Base-by-base conservation (phyloP, 2,113 vertebrate genomes). In the Sitta europaea region DNA sequence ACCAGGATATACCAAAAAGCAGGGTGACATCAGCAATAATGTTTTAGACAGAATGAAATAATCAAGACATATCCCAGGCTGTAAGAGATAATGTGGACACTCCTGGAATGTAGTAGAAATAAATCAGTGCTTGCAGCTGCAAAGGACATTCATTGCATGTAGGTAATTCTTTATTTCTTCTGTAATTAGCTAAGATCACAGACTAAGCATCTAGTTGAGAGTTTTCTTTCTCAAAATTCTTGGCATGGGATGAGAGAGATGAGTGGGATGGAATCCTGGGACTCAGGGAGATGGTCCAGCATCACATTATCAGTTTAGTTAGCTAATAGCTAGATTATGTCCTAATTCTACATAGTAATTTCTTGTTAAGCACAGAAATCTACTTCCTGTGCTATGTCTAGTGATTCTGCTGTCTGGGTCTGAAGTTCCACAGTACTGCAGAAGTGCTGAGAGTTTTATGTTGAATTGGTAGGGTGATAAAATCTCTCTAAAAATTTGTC, bases 31-130 rank as follows among this genome's bases (percentile, higher is more conserved):
- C 57, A 68, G 24, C 22, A 75, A 31, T 5, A 84, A 40, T 71
- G 78, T 85, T 90, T 85, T 29, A 75, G 28, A 50, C 51, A 24
- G 51, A 81, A 43, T 5, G 0, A 90, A 87, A 53, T 33, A 59
- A 75, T n/a, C 0, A 0, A 85, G 19, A 36, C 12, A 19, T 40
- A 74, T 18, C 8, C 2, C 13, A 57, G 31, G 24, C 17, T 68
- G 91, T 36, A 63, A 48, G 31, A 85, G 35, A 51, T 51, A 71
- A 45, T n/a, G 15, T 14, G 63, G 45, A 21, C 82, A 33, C 5
- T 67, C 24, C 25, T 74, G 47, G 18, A 90, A 82, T 17, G 12
- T 20, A 67, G 15, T 40, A 72, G 53, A 81, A 90, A 71, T 55
- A 72, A 71, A 75, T 53, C 29, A 42, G 12, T n/a, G 33, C 14